Evolutionary conservation across 2,888 invertebrate genomes (phyloP).

Genomic region (Drosophila lacicola): DNA sequence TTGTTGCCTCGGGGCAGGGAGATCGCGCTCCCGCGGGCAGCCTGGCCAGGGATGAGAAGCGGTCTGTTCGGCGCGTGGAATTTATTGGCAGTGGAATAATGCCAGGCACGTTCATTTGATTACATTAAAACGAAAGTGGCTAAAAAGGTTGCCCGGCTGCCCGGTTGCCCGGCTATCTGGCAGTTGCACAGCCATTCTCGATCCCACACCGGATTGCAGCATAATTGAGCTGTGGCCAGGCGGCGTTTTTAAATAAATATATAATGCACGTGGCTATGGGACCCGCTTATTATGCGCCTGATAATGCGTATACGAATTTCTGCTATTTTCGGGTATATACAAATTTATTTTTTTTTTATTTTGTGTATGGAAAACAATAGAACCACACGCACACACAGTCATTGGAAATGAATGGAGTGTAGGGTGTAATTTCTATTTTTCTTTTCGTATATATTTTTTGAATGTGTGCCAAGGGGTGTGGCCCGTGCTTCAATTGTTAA

Average conservation of each 20-base stretch:
- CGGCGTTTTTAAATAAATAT: conserved; percentile 75
- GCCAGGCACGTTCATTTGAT: conserved; percentile 83
- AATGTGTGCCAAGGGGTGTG: conserved; percentile 16
- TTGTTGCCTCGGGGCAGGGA: conserved; percentile 12
- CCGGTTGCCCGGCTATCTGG: conserved; percentile 5
- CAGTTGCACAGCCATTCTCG: conserved; percentile 3
- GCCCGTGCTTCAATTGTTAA: conserved; percentile 40
- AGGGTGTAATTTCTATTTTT: conserved; percentile 23
- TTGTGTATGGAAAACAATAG: conserved; percentile 38
- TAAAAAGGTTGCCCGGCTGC: conserved; percentile 72
- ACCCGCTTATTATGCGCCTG: conserved; percentile 64
- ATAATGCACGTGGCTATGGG: conserved; percentile 66
- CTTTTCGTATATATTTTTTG: conserved; percentile 8
- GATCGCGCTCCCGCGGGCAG: conserved; percentile 1
- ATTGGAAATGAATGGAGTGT: not conserved
- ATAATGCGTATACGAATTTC: conserved; percentile 66
- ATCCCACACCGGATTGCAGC: conserved; percentile 29
- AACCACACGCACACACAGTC: conserved; percentile 13
- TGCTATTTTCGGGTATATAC: conserved; percentile 12
- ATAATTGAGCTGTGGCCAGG: conserved; percentile 60
- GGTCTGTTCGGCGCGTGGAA: conserved; percentile 75
- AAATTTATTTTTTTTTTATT: conserved; percentile 4
- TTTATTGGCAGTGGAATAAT: conserved; percentile 81
- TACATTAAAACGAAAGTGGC: conserved; percentile 82
- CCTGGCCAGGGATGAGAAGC: conserved; percentile 20